Evolutionary conservation across 2,888 invertebrate genomes (phyloP).

Genomic region (Heteromurus nitidus): DNA sequence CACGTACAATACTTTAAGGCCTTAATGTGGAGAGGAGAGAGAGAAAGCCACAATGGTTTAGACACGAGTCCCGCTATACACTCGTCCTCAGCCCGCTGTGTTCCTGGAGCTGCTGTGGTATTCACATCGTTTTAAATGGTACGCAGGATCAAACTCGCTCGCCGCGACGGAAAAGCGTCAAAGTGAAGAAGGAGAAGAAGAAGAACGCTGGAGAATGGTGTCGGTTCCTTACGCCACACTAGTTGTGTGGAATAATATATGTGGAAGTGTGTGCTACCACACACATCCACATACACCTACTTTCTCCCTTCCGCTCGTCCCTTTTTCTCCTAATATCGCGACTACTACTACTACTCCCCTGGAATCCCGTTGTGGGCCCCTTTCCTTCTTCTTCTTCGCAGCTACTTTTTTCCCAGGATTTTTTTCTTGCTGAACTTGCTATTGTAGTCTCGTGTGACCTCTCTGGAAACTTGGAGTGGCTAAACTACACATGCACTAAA

Average conservation of each 20-base stretch:
- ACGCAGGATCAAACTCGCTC: conserved; percentile 56
- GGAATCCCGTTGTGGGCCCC: conserved; percentile 57
- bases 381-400: conserved; percentile 30
- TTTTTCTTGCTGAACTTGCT: conserved; percentile 28
- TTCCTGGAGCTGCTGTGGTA: not conserved
- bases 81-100: too few relatives aligned
- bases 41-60: conserved; percentile 10
- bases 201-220: conserved; percentile 4
- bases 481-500: too few relatives aligned
- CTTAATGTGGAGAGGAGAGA: too few relatives aligned
- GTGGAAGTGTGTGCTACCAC: not conserved
- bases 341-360: conserved; percentile 22
- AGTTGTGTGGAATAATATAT: too few relatives aligned
- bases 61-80: not conserved
- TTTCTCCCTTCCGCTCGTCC: too few relatives aligned
- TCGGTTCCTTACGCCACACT: conserved; percentile 2
- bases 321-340: not conserved
- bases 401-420: conserved; percentile 18
- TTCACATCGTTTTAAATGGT: conserved; percentile 24
- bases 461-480: too few relatives aligned
- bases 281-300: not conserved
- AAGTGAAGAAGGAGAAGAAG: conserved; percentile 14
- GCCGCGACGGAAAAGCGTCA: conserved; percentile 46
- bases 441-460: conserved; percentile 36
- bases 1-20: too few relatives aligned